A percentile compares a stretch with the other conserved stretches of the same genome.
phyloP scores from a whole-genome alignment of 2,113 vertebrate genomes.

The Phylloscopus trochiloides region DNA sequence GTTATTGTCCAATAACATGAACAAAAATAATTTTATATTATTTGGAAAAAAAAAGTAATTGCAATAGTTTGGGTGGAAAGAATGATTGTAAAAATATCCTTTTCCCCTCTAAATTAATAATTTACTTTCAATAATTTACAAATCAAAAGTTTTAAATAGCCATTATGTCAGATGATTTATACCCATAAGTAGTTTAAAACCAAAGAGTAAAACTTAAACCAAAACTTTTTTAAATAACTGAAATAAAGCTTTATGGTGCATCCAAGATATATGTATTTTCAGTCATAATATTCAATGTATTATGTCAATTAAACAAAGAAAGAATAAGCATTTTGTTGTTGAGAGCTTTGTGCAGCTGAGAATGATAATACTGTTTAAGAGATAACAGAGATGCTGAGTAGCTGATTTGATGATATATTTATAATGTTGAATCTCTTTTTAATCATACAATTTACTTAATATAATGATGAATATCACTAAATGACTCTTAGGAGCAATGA shows the following conservation, averaged over 20 bases:
- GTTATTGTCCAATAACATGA: rapidly evolving
- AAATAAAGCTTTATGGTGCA: background rate
- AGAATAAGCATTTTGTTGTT: background rate
- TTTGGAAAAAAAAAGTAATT: background rate
- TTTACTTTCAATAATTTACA: background rate
- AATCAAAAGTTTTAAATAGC: background rate
- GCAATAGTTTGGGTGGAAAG: background rate
- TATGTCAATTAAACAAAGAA: background rate
- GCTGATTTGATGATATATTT: background rate
- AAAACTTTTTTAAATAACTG: background rate
- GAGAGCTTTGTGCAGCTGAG: background rate
- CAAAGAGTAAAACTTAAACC: background rate
- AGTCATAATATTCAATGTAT: background rate
- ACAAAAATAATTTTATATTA: background rate
- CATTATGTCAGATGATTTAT: background rate
- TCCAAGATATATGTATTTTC: background rate
- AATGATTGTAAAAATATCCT: background rate
- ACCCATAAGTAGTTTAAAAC: background rate
- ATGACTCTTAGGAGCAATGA: background rate
- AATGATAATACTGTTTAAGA: background rate
- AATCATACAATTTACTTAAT: background rate
- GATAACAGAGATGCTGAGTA: background rate
- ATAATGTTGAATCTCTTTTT: background rate
- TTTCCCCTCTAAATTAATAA: background rate
- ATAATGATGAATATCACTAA: background rate